These are phyloP conservation scores for human (Homo sapiens) DNA, from an alignment of 2,113 vertebrate species.

Conservation along the genomic window GRCh38 chr2:206409001-206409500, in stretches of 20 bases:
- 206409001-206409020: neutral
- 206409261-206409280: conserved; percentile 61
- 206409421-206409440: neutral
- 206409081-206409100: neutral
- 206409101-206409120: neutral
- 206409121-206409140: neutral
- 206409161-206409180: neutral
- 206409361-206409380: neutral
- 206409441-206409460: neutral
- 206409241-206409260: conserved; percentile 27
- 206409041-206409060: too few species aligned
- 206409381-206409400: neutral
- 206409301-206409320: neutral
- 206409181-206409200: conserved; percentile 3
- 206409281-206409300: neutral
- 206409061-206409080: neutral
- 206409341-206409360: neutral
- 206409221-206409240: neutral
- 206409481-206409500: neutral
- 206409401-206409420: neutral
- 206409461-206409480: neutral
- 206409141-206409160: neutral
- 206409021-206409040: neutral
- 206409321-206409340: neutral
- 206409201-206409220: neutral